These are phyloP conservation scores for Lepilemur ruficaudatus DNA, from an alignment of 2,797 vertebrate genomes.

Conservation along the genomic window DNA sequence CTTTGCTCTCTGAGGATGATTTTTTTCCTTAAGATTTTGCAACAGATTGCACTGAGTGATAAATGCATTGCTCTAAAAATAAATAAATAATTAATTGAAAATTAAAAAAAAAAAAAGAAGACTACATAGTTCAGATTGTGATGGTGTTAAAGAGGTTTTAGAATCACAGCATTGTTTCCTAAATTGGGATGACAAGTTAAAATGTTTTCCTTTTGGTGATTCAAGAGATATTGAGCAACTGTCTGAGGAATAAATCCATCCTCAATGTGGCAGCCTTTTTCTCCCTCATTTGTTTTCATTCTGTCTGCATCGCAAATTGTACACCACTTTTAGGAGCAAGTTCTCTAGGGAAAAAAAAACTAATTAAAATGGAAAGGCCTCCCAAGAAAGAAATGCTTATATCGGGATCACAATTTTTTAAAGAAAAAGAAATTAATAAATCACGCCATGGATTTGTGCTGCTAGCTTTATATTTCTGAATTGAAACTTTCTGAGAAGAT, in stretches of 20 bases:
- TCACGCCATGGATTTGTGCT: background rate
- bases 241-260: slow-evolving; percentile 45
- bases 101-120: background rate
- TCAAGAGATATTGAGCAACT: slow-evolving; percentile 35
- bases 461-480: background rate
- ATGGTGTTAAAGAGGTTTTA: slow-evolving; percentile 18
- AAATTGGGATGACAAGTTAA: background rate
- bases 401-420: background rate
- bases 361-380: slow-evolving; percentile 40
- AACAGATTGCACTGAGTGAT: background rate
- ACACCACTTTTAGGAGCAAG: background rate
- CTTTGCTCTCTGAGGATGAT: background rate
- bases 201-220: slow-evolving; percentile 43
- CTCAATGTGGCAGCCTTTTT: background rate
- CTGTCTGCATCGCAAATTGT: background rate
- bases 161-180: background rate
- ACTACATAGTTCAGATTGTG: background rate
- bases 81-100: background rate
- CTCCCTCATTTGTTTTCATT: slow-evolving; percentile 45
- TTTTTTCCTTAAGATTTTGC: background rate
- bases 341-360: slow-evolving; percentile 49
- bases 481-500: background rate
- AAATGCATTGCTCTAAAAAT: background rate
- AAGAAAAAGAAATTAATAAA: slow-evolving; percentile 51
- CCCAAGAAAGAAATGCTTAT: slow-evolving; percentile 25